Conservation (phyloP, 2,113 vertebrate species). For the Calyptommatus sinebrachiatus region DNA sequence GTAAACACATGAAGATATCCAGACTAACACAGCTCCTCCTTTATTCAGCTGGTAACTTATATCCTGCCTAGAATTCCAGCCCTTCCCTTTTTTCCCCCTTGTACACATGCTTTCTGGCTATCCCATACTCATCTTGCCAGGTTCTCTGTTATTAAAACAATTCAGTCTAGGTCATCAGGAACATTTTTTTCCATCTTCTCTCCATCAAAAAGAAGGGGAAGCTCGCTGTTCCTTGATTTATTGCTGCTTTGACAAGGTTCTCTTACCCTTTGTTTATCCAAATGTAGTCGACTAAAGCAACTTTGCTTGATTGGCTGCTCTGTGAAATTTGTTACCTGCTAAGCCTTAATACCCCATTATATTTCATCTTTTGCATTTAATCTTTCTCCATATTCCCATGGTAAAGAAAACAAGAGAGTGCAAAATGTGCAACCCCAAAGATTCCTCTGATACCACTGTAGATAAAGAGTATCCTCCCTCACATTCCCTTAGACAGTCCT, state of each 20-base stretch:
- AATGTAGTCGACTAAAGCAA: background rate
- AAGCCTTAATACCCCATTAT: background rate
- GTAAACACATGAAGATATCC: background rate
- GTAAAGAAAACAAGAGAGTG: background rate
- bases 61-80: no score
- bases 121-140: background rate
- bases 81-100: no score
- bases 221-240: background rate
- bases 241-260: background rate
- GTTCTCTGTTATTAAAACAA: background rate
- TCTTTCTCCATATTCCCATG: background rate
- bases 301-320: background rate
- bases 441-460: background rate
- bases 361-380: background rate
- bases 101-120: background rate
- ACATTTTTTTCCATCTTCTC: background rate
- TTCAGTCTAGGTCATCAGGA: background rate
- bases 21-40: background rate
- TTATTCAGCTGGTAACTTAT: background rate
- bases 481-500: background rate
- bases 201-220: background rate
- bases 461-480: background rate
- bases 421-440: background rate
- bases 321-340: background rate
- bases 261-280: background rate